Evolutionary conservation across 2,888 invertebrate species (phyloP).

Genomic region (Mesochorus sp.): DNA sequence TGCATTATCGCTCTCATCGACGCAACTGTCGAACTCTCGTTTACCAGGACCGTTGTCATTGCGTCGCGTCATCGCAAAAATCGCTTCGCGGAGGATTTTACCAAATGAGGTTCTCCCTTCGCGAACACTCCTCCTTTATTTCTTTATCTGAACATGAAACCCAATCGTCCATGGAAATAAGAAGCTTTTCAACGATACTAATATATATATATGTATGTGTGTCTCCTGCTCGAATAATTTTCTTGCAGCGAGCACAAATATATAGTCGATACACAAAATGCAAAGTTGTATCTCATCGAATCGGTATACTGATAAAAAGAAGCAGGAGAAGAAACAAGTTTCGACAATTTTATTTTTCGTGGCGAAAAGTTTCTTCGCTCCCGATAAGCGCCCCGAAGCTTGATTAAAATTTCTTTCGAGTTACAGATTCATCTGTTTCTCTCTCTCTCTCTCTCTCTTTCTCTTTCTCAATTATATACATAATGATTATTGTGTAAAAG

Average conservation of each 20-base stretch:
- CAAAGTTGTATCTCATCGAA: not conserved
- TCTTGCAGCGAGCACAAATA: not conserved
- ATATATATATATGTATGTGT: too few relatives aligned
- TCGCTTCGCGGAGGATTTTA: slow-evolving; percentile 5
- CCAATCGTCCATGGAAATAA: slow-evolving; percentile 18
- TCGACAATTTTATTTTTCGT: not conserved
- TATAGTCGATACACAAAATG: not conserved
- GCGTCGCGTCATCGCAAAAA: not conserved
- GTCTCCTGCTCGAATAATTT: slow-evolving; percentile 8
- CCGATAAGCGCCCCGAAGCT: not conserved
- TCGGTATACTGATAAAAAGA: not conserved
- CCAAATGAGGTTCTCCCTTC: slow-evolving; percentile 2
- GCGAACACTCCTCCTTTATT: too few relatives aligned
- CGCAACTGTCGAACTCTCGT: not conserved
- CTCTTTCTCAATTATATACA: too few relatives aligned
- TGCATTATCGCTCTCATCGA: slow-evolving; percentile 7
- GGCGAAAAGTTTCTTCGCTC: not conserved
- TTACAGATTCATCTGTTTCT: slow-evolving; percentile 11
- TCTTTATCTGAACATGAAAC: slow-evolving; percentile 10
- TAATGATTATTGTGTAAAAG: too few relatives aligned
- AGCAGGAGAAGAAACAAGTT: not conserved
- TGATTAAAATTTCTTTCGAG: slow-evolving; percentile 40
- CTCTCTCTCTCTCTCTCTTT: not conserved
- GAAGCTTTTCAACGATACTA: not conserved
- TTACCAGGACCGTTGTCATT: not conserved